A percentile compares a stretch with the other conserved stretches of the same genome.
Conservation (phyloP, 2,113 vertebrate species). For the Tonatia bakeri region DNA sequence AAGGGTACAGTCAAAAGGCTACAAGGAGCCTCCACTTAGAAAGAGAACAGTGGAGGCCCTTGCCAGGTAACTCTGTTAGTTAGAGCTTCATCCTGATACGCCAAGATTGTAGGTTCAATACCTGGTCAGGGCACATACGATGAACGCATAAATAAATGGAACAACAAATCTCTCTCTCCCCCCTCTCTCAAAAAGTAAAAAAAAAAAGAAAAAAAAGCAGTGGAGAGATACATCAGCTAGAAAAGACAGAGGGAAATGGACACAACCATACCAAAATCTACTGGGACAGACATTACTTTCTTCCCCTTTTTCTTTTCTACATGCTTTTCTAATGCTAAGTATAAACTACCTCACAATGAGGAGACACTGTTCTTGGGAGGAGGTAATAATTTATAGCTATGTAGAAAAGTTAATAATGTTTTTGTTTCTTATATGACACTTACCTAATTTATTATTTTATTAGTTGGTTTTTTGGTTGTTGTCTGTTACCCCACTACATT, state of each 20-base stretch:
- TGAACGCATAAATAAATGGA: no score
- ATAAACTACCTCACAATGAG: neutral
- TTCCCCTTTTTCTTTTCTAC: neutral
- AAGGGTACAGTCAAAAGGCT: neutral
- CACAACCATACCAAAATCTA: neutral
- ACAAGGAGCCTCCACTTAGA: neutral
- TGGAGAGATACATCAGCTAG: neutral
- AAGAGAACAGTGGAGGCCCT: neutral
- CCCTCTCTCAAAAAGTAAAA: no score
- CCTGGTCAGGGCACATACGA: no score
- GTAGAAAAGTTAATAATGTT: neutral
- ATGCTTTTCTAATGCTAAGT: neutral
- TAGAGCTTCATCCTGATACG: no score
- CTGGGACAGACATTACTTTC: neutral
- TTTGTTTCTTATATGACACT: neutral
- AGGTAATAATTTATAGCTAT: neutral
- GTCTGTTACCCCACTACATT: neutral
- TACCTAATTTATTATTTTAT: neutral
- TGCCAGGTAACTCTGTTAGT: no score
- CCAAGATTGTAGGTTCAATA: no score
- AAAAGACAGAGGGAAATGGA: neutral
- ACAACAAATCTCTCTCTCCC: no score
- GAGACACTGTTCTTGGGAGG: neutral
- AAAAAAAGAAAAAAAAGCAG: neutral
- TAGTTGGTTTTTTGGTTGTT: neutral